Conservation (phyloP, 2,797 vertebrate species). For the Rhynchonycteris naso region DNA sequence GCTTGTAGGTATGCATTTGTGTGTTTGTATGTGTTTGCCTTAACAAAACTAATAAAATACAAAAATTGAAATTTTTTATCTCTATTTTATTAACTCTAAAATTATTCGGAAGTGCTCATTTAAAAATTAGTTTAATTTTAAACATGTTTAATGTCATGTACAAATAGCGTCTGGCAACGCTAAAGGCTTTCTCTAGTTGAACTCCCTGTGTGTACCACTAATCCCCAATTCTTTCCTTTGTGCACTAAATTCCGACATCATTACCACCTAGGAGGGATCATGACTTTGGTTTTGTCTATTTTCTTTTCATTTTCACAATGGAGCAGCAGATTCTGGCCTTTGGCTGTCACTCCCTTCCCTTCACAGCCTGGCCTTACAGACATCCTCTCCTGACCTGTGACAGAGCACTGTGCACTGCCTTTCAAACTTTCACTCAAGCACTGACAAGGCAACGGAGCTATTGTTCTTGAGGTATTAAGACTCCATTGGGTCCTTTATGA, state of each 20-base stretch:
- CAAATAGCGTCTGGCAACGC: neutral
- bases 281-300: neutral
- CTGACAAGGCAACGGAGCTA: neutral
- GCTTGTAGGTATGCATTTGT: neutral
- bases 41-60: neutral
- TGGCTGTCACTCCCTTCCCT: neutral
- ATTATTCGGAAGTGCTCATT: neutral
- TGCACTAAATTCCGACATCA: neutral
- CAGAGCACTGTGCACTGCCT: neutral
- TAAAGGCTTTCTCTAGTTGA: neutral
- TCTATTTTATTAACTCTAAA: neutral
- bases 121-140: conserved; percentile 20
- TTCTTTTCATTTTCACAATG: neutral
- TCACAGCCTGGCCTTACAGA: neutral
- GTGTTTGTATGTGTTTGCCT: neutral
- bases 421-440: neutral
- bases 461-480: neutral
- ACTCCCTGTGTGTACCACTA: neutral
- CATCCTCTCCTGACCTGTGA: neutral
- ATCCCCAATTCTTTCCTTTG: neutral
- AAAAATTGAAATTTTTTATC: neutral
- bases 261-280: neutral
- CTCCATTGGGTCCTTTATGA: neutral
- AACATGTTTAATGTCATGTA: neutral
- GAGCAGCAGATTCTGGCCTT: neutral